Base-by-base conservation (phyloP, 2,888 invertebrate genomes). In the Eumerus sabulonum region DNA sequence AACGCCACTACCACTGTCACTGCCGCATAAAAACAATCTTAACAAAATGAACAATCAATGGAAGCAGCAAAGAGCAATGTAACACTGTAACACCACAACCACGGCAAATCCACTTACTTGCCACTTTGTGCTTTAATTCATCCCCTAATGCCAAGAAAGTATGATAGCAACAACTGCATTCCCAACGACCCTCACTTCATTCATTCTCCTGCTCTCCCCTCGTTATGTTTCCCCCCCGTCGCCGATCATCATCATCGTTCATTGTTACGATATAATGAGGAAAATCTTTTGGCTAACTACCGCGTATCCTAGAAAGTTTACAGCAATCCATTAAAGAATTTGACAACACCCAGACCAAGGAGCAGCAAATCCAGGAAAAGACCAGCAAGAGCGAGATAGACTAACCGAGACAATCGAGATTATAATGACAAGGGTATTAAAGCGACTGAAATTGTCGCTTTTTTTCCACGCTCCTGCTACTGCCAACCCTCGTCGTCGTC, bases 341-440 rank as follows among this genome's bases (percentile, higher is more conserved):
- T 64, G 57, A 72, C 74, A 70, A 45, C 63, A 38, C 63, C 51
- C n/a, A 7, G 56, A 16, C 27, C 9, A 72, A n/a, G 48, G 63
- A 62, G 5, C n/a, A 11, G 9, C 2, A 11, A n/a, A 11, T 40
- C n/a, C 5, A n/a, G 40, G 5, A 3, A 3, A 53, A 16, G 59
- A 56, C 19, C 19, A 54, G 48, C 4, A 16, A 11, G 11, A 14
- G 38, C 35, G 17, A 40, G 12, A 56, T 13, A 2, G 35, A 36
- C 56, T 48, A 27, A 50, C 48, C 68, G 40, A 73, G 50, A 79
- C 79, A 74, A 79, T 68, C 74, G 68, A 73, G 79, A 79, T 74
- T 74, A 79, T 79, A 79, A 79, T 74, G 79, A 79, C 79, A 79
- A 74, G 79, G 79, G 79, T 74, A 79, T 74, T 79, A 79, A 79